A percentile compares a stretch with the other conserved stretches of the same genome.
Evolutionary conservation across 2,797 vertebrate species (phyloP).

Genomic region (Ctenosaura bakeri): DNA sequence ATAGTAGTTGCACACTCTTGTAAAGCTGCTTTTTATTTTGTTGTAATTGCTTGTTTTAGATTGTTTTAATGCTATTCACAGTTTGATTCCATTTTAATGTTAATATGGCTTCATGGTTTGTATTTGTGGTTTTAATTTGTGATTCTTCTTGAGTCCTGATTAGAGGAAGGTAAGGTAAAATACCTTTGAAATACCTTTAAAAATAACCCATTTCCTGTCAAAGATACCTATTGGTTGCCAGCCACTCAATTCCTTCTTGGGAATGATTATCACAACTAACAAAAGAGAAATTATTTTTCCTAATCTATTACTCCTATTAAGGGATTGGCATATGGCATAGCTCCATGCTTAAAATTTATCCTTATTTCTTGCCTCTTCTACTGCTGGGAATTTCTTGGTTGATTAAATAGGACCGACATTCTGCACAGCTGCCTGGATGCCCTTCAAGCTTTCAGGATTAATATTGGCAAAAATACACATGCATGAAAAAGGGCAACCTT

Average conservation of each 20-base stretch:
- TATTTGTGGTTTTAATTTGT: too few species aligned
- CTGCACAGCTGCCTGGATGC: slow-evolving; percentile 11
- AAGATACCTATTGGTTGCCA: not conserved
- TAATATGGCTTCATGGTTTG: too few species aligned
- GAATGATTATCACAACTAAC: not conserved
- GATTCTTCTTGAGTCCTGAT: too few species aligned
- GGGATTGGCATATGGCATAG: not conserved
- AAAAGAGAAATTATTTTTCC: not conserved
- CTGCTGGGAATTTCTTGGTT: not conserved
- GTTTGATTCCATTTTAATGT: too few species aligned
- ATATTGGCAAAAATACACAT: slow-evolving; percentile 36
- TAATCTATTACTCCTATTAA: not conserved
- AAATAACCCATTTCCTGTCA: not conserved
- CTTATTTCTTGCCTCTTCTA: not conserved
- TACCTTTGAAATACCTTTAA: too few species aligned
- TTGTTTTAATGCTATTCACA: too few species aligned
- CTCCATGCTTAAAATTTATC: not conserved
- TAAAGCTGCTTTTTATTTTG: too few species aligned
- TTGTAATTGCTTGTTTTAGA: too few species aligned
- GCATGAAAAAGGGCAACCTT: not conserved
- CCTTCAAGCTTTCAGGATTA: slow-evolving; percentile 51
- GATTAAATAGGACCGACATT: not conserved
- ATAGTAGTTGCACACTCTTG: not conserved
- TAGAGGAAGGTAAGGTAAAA: too few species aligned
- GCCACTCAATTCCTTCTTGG: not conserved